Evolutionary conservation across 1,140 invertebrate genomes (phyloP), one percentile per base, ranked within the genome.

Genomic region (Camponotus pennsylvanicus): DNA sequence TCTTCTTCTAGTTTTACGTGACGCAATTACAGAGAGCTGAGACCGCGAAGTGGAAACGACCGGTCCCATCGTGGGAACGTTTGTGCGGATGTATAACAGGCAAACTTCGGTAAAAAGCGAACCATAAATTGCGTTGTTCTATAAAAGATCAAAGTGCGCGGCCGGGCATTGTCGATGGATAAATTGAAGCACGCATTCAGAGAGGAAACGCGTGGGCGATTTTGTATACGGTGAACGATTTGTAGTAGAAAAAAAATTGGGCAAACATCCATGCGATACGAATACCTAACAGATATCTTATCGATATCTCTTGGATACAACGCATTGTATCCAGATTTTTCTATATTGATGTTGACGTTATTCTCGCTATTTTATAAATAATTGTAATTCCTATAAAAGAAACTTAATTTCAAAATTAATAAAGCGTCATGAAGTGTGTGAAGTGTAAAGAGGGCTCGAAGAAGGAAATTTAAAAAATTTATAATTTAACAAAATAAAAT

Each of bases 11-110:
- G 79, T 61, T 83, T 83, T 83, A 83, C 79, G 79, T 83, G 79
- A 83, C 79, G 67, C 79, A 83, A 83, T 83, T 83, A 83, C 79
- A 63, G 79, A 83, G 79, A 83, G 79, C 55, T 61, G 69, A 75
- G 79, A 83, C 79, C 79, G 79, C 79, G 79, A 83, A 83, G 79
- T 83, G 69, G 79, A 83, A 83, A 83, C 79, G 79, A 83, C 69
- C 40, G 79, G 79, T 83, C 69, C 69, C 79, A 61, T 75, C 69
- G 79, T 45, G 79, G 69, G 79, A 83, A n/a, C 79, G 69, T 83
- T 83, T 73, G 69, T 67, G 55, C 79, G 55, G 55, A 73, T 83
- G 79, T 83, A 83, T 83, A 83, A 83, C 79, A 83, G 79, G 69
- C 79, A 75, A 83, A 83, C 79, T 83, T 83, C 79, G 55, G 40